Base-by-base conservation (phyloP, 2,113 vertebrate genomes). In the Cryptotis parvus region DNA sequence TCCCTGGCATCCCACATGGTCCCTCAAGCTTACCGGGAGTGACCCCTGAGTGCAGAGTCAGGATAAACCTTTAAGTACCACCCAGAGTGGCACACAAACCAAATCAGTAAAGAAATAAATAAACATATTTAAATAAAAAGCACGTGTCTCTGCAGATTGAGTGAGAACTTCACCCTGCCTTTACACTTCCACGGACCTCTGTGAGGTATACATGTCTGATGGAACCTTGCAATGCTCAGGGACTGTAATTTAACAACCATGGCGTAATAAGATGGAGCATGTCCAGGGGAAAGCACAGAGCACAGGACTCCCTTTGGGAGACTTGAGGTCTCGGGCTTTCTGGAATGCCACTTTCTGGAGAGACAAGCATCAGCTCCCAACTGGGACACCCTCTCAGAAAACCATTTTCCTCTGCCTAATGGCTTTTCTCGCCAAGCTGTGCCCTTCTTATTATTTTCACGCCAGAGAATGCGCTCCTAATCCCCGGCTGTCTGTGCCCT, bases 401-500 rank as follows among this genome's bases (percentile, higher is more conserved):
- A 76, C 31, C 49, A 41, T 29, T 76, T 33, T 70, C 63, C 76
- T 77, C 66, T 35, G 35, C 39, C 29, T 89, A 83, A 89, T 80
- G 33, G 72, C 39, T 83, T 84, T 90, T 91, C 72, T 90, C 1
- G 0, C 83, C 9, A 0, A 55, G 83, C 20, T 0, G 0, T n/a
- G 27, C 31, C 80, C 31, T 31, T 85, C 16, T 55, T 70, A 39
- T 75, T 86, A 76, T 83, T 73, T 81, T 61, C 4, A 12, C 37
- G 41, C 75, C 45, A 22, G 52, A 88, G 43, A 73, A 66, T 0
- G 12, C 31, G 37, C 78, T 61, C 39, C 89, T 91, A 90, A 94
- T 93, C 68, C 83, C 65, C 20, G 14, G 61, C 77, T 84, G 35
- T 84, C 86, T 3, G 1, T 72, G 35, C 72, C 63, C 92, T 90